Percentiles rank a stretch among this genome's conserved stretches.
phyloP scores from a whole-genome alignment of 2,888 invertebrate species.

The Meliscaeva auricollis region DNA sequence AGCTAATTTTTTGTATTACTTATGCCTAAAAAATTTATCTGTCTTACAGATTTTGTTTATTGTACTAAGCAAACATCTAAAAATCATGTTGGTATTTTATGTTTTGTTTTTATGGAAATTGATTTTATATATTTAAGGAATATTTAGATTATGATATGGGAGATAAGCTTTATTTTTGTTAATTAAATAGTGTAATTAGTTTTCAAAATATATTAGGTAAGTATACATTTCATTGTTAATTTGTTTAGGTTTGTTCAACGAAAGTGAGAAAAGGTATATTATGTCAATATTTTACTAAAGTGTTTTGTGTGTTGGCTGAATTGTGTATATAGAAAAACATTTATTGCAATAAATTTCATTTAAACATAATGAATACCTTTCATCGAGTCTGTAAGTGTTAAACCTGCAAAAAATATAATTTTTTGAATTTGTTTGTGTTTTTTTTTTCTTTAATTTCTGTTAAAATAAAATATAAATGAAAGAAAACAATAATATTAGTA shows the following conservation, averaged over 20 bases:
- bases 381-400: conserved; percentile 70
- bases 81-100: not conserved
- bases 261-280: not conserved
- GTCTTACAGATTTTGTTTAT: too few species aligned
- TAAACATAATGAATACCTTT: conserved; percentile 63
- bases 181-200: not conserved
- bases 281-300: not conserved
- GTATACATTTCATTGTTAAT: not conserved
- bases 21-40: too few species aligned
- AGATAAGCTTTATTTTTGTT: not conserved
- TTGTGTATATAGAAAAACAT: conserved; percentile 25
- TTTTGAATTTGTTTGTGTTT: conserved; percentile 40
- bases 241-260: conserved; percentile 6
- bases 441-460: conserved; percentile 35
- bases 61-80: conserved; percentile 9
- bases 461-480: conserved; percentile 43
- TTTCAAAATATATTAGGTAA: not conserved
- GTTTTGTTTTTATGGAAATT: not conserved
- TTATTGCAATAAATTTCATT: conserved; percentile 18
- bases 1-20: too few species aligned
- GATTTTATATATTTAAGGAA: not conserved
- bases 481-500: conserved; percentile 37
- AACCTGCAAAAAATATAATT: conserved; percentile 68
- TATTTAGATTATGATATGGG: not conserved
- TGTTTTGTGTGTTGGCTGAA: conserved; percentile 4